Evolutionary conservation across 2,888 invertebrate species (phyloP), one percentile per base, ranked within the genome.

Genomic region (Melipona beecheii): DNA sequence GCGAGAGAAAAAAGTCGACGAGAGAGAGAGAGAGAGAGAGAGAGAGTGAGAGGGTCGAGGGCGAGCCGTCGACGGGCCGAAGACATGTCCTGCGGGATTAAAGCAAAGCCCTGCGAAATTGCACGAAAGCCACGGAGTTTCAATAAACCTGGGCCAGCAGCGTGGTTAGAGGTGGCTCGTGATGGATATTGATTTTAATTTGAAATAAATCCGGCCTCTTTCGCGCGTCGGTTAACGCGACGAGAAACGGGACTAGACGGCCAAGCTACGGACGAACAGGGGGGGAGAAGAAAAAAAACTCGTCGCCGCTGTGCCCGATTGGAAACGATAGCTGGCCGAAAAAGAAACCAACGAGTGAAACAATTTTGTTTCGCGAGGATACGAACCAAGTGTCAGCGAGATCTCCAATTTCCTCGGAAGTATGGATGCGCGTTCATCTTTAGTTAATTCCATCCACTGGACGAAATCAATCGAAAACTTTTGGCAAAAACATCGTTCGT

Each of bases 101-200:
- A 91, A 92, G 90, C 89, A 91, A 92, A 91, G 91, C 92, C 88
- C 90, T 89, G 90, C 88, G 90, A 92, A 92, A 91, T 92, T 92
- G 92, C 90, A 86, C 84, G 88, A 90, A 90, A 90, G 90, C 92
- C 90, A 88, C 86, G 87, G 90, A 90, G 91, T 92, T 92, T 92
- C 92, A 92, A 92, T 91, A 91, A 90, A 90, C 89, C 87, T 43
- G 86, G 84, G 76, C 64, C 81, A 77, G 82, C 86, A 75, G 4
- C 64, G 21, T 85, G 84, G 84, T 88, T 84, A 87, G 89, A 86
- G 54, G 80, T 76, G 73, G 78, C 64, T 60, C 77, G 83, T 76
- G 86, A 85, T 84, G 83, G 86, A 89, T 90, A 91, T 91, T 90
- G 89, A 90, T 92, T 91, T 86, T 91, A 89, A 90, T 91, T 86